phyloP scores from a whole-genome alignment of 2,888 invertebrate genomes.

The Encarsia formosa region DNA sequence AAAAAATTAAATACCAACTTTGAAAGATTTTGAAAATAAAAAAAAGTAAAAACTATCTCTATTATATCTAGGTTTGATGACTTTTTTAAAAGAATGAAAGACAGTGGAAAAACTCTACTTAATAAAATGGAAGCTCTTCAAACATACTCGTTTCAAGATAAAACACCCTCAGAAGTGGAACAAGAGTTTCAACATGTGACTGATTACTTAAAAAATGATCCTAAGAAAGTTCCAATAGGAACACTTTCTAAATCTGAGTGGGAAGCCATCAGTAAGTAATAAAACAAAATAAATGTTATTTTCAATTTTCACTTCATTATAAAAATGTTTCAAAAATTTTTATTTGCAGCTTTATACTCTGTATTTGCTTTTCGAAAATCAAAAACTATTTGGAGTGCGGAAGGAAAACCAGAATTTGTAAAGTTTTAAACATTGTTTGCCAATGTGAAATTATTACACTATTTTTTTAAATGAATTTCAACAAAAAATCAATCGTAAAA shows the following conservation, averaged over 20 bases:
- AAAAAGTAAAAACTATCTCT: too few relatives aligned
- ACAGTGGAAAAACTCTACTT: conserved; percentile 60
- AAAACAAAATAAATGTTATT: neutral
- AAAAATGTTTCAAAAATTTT: neutral
- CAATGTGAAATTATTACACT: neutral
- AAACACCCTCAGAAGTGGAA: conserved; percentile 55
- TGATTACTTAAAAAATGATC: conserved; percentile 53
- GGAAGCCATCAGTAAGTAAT: conserved; percentile 83
- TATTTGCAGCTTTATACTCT: conserved; percentile 70
- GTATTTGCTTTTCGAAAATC: conserved; percentile 81
- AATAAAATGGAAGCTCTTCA: conserved; percentile 78
- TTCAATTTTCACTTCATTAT: neutral
- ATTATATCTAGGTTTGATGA: conserved; percentile 73
- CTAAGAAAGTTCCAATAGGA: conserved; percentile 57
- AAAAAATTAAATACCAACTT: too few relatives aligned
- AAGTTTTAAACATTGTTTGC: conserved; percentile 9
- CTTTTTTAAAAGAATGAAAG: conserved; percentile 66
- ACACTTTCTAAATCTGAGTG: conserved; percentile 87
- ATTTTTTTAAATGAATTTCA: too few relatives aligned
- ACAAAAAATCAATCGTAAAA: too few relatives aligned
- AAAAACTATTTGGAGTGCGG: conserved; percentile 60
- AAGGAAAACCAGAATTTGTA: conserved; percentile 61
- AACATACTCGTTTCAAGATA: conserved; percentile 67
- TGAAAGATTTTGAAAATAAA: too few relatives aligned
- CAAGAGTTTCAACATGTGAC: conserved; percentile 74